Conservation (phyloP, 2,113 vertebrate genomes). For the Jaculus jaculus region DNA sequence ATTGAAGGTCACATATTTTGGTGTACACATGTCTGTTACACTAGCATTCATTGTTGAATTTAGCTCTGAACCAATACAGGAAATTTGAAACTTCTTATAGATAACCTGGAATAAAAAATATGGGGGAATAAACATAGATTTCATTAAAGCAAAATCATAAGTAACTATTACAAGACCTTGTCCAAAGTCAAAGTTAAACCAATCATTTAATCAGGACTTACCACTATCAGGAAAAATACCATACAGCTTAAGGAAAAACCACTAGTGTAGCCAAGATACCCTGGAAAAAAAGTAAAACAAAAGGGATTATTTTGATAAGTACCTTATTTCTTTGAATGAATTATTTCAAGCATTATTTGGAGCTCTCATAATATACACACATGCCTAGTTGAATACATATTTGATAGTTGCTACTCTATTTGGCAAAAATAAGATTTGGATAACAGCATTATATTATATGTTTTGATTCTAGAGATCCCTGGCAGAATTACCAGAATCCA, state of each 20-base stretch:
- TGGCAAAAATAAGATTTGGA: conserved; percentile 34
- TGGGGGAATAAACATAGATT: conserved; percentile 15
- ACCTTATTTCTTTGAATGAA: not conserved
- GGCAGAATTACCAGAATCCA: conserved; percentile 11
- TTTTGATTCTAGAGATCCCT: not conserved
- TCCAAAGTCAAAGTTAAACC: conserved; percentile 17
- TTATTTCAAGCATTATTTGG: conserved; percentile 34
- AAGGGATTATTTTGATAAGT: conserved; percentile 11
- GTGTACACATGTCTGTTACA: conserved; percentile 81
- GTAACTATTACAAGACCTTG: not conserved
- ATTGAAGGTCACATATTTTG: conserved; percentile 88
- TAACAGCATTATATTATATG: not conserved
- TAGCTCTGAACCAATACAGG: conserved; percentile 64
- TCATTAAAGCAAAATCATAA: conserved; percentile 37
- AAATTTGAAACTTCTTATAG: conserved; percentile 88
- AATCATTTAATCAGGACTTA: conserved; percentile 84
- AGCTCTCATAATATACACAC: not conserved
- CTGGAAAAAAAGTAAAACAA: conserved; percentile 77
- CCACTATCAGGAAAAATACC: conserved; percentile 96
- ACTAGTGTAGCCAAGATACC: conserved; percentile 90
- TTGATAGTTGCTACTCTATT: not conserved
- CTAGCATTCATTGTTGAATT: conserved; percentile 83
- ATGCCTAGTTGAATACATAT: not conserved
- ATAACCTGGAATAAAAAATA: conserved; percentile 84
- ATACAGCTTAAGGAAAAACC: conserved; percentile 90